Conservation (phyloP, 1,140 invertebrate genomes). For the Chrysoperla carnea region DNA sequence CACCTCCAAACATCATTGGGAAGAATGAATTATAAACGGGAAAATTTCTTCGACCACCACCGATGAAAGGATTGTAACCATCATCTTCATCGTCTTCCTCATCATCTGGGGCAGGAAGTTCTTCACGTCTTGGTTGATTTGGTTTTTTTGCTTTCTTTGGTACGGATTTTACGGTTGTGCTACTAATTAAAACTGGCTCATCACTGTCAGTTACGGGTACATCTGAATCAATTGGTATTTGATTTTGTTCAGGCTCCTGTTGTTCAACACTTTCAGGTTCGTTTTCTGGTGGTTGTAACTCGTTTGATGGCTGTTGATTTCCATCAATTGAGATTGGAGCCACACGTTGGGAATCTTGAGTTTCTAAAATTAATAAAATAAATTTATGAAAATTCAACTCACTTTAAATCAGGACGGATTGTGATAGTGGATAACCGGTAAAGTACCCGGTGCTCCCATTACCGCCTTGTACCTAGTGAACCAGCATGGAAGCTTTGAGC, state of each 20-base stretch:
- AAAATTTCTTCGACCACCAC: conserved; percentile 10
- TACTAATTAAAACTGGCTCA: background rate
- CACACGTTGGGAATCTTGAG: too few species aligned
- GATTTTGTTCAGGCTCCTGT: background rate
- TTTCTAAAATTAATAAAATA: too few species aligned
- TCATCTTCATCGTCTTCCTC: conserved; percentile 14
- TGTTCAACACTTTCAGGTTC: background rate
- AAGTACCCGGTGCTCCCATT: too few species aligned
- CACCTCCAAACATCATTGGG: conserved; percentile 36
- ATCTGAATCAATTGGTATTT: background rate
- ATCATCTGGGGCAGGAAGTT: conserved; percentile 6
- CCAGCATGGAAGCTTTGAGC: too few species aligned
- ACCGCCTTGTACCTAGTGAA: too few species aligned
- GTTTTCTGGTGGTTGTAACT: background rate
- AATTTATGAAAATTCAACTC: too few species aligned
- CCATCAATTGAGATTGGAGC: background rate
- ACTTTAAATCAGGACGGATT: too few species aligned
- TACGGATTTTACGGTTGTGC: background rate
- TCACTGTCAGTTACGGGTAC: background rate
- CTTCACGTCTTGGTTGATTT: background rate
- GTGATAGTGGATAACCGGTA: too few species aligned
- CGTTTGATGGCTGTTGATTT: background rate
- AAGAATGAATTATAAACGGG: conserved; percentile 34
- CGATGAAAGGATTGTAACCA: conserved; percentile 14
- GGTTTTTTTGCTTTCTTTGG: background rate